phyloP scores from a whole-genome alignment of 1,140 invertebrate species.

The Nephotettix cincticeps region DNA sequence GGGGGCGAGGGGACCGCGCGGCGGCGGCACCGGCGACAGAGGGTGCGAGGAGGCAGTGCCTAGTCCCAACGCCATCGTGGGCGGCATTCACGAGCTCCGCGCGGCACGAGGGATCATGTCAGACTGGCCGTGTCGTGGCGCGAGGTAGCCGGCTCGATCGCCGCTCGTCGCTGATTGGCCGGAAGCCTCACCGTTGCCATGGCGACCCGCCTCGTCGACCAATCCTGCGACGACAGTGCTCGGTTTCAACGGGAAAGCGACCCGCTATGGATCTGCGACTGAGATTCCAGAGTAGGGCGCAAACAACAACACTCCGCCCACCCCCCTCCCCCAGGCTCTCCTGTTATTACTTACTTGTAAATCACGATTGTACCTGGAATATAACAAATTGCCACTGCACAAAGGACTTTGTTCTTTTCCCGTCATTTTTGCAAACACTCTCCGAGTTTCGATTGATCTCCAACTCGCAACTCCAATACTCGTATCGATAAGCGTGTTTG shows the following conservation, averaged over 20 bases:
- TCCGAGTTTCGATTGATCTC: not conserved
- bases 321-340: not conserved
- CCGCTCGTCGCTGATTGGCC: constrained; percentile 31
- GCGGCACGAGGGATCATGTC: constrained; percentile 22
- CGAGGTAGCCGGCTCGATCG: constrained; percentile 31
- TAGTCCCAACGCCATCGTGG: constrained; percentile 48
- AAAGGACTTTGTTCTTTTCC: constrained; percentile 12
- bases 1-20: constrained; percentile 49
- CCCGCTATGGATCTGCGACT: constrained; percentile 31
- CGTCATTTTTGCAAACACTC: constrained; percentile 8
- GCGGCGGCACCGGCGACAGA: constrained; percentile 26
- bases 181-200: constrained; percentile 35
- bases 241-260: constrained; percentile 35
- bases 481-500: no score
- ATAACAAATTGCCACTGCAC: constrained; percentile 29
- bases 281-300: constrained; percentile 25
- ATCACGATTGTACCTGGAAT: constrained; percentile 30
- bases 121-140: constrained; percentile 20
- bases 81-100: constrained; percentile 40
- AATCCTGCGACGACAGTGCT: constrained; percentile 32
- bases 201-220: constrained; percentile 36
- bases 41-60: constrained; percentile 41
- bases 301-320: constrained; percentile 27
- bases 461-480: not conserved
- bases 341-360: constrained; percentile 25